Conservation (phyloP, 2,113 vertebrate genomes). For the Antigone vipio region DNA sequence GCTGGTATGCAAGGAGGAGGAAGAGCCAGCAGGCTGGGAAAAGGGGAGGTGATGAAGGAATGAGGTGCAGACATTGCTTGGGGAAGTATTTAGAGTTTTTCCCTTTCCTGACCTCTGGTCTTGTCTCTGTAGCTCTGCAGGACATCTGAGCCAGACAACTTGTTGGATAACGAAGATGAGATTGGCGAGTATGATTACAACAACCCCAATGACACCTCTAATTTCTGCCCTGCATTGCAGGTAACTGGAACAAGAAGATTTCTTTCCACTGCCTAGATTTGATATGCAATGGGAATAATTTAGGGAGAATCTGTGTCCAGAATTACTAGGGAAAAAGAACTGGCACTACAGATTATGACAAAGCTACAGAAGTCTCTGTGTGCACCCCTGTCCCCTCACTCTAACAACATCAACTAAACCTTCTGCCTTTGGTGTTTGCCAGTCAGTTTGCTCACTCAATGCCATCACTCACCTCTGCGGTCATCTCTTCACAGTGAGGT, state of each 20-base stretch:
- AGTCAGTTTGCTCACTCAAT: neutral
- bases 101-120: neutral
- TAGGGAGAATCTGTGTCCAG: neutral
- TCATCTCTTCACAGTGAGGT: neutral
- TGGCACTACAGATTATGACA: neutral
- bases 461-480: neutral
- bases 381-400: neutral
- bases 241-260: constrained; percentile 46
- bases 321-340: neutral
- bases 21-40: neutral
- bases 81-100: neutral
- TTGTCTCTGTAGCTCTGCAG: constrained; percentile 70
- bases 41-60: neutral
- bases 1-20: neutral
- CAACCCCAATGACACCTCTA: constrained; percentile 88
- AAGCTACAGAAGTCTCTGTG: neutral
- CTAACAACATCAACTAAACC: neutral
- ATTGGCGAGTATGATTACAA: constrained; percentile 90
- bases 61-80: no score
- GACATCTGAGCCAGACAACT: neutral
- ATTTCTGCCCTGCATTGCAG: constrained; percentile 90
- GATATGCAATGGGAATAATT: neutral
- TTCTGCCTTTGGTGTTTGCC: neutral
- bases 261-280: neutral
- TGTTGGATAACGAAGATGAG: constrained; percentile 75